phyloP scores from a whole-genome alignment of 2,797 vertebrate species.

The Catamblyrhynchus diadema region DNA sequence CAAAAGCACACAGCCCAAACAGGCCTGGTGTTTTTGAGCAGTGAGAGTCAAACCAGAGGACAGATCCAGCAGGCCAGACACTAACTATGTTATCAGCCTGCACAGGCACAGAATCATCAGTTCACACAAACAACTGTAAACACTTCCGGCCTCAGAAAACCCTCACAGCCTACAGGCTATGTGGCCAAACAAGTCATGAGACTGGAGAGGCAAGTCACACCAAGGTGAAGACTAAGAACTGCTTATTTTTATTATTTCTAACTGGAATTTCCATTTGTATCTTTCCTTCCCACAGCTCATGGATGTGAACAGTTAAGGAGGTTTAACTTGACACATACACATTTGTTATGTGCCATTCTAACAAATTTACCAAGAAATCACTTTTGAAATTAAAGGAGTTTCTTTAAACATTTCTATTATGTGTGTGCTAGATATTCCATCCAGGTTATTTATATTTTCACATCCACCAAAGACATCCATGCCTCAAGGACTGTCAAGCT shows the following conservation, averaged over 20 bases:
- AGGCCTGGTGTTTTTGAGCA: neutral
- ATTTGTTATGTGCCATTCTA: neutral
- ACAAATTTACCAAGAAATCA: neutral
- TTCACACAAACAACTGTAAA: neutral
- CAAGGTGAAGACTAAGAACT: neutral
- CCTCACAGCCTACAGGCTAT: neutral
- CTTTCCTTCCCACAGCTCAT: neutral
- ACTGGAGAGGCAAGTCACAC: neutral
- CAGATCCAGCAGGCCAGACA: neutral
- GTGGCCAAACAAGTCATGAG: neutral
- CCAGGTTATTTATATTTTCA: neutral
- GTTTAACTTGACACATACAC: neutral
- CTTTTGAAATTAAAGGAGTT: neutral
- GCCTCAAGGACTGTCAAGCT: neutral
- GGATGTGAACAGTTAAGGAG: neutral
- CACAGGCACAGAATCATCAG: neutral
- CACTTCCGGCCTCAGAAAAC: neutral
- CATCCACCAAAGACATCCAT: neutral
- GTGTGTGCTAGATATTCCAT: neutral
- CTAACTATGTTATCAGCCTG: neutral
- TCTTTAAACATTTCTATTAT: neutral
- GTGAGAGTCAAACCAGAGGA: neutral
- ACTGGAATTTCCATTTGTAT: neutral
- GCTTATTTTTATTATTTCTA: neutral
- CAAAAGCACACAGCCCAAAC: neutral